Conservation (phyloP, 1,140 invertebrate genomes). For the Vanessa tameamea region DNA sequence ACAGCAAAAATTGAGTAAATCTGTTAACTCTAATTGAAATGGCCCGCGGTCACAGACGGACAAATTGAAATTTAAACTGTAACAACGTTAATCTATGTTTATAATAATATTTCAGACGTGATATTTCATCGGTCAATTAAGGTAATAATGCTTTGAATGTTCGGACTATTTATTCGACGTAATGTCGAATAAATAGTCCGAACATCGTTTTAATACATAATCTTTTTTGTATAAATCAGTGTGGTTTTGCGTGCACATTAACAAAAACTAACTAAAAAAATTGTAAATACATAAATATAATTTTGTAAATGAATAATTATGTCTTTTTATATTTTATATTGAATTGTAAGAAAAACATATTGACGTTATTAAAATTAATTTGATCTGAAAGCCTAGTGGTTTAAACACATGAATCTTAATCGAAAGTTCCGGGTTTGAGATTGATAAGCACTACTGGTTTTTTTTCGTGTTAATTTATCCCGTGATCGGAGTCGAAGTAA, state of each 20-base stretch:
- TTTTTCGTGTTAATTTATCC: too few species aligned
- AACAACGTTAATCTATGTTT: conserved; percentile 35
- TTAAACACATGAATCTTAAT: too few species aligned
- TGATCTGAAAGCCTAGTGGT: too few species aligned
- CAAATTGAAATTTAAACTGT: conserved; percentile 52
- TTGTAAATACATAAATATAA: too few species aligned
- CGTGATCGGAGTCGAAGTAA: too few species aligned
- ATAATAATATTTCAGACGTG: conserved; percentile 35
- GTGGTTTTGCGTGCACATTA: neutral
- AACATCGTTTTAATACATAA: neutral
- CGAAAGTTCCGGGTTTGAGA: too few species aligned
- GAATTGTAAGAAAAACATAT: too few species aligned
- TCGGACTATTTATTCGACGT: conserved; percentile 1
- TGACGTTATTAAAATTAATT: too few species aligned
- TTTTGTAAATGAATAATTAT: too few species aligned
- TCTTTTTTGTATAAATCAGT: neutral
- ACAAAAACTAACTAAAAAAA: neutral
- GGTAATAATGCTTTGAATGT: conserved; percentile 20
- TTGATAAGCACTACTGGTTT: too few species aligned
- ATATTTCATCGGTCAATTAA: conserved; percentile 35
- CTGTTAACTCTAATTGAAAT: conserved; percentile 50
- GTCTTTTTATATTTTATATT: too few species aligned
- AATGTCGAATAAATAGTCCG: too few species aligned
- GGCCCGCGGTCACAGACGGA: conserved; percentile 56
- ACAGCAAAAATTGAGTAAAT: conserved; percentile 43